Evolutionary conservation across 2,113 vertebrate species (phyloP), one percentile per base, ranked within the genome.

Genomic region (Rana temporaria): DNA sequence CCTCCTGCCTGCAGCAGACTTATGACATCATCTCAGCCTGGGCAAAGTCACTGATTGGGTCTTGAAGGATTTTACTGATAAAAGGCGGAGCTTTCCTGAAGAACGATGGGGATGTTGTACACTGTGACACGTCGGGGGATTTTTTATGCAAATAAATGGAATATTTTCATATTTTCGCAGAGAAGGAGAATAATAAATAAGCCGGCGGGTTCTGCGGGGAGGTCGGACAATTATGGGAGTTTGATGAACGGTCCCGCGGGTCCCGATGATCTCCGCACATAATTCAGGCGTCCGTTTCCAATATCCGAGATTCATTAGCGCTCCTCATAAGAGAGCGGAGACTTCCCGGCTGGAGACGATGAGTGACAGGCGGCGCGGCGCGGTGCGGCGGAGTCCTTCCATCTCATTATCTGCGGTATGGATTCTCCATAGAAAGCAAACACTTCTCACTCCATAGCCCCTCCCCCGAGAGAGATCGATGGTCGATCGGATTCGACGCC

Each of bases 361-460:
- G 74, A 56, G 26, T 67, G 76, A 56, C 76, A 32, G 63, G 6
- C 30, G 7, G n/a, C 48, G 34, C 18, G 34, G 65, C 52, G 7
- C n/a, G n/a, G n/a, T n/a, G n/a, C n/a, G n/a, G n/a, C n/a, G 9
- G 19, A 42, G 53, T 79, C 65, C 68, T 52, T 79, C 53, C 14
- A 26, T 4, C 26, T 79, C 59, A 79, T 79, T 69, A 79, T 69
- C 65, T 69, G 65, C 78, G 15, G 53, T 79, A 79, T 79, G 20
- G 78, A 79, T 79, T 60, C 42, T 24, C 55, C 38, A 69, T 69
- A 3, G 26, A 69, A 12, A 69, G 22, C 64, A 15, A 79, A 30
- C 26, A 30, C 26, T 30, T 30, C 26, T 30, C 53, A 18, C 60
- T 3, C 34, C 74, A 16, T 26, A 30, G 1, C 55, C 3, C 70